Evolutionary conservation across 2,113 vertebrate species (phyloP), one percentile per base, ranked within the genome.

Genomic region (Cichladusa arquata): DNA sequence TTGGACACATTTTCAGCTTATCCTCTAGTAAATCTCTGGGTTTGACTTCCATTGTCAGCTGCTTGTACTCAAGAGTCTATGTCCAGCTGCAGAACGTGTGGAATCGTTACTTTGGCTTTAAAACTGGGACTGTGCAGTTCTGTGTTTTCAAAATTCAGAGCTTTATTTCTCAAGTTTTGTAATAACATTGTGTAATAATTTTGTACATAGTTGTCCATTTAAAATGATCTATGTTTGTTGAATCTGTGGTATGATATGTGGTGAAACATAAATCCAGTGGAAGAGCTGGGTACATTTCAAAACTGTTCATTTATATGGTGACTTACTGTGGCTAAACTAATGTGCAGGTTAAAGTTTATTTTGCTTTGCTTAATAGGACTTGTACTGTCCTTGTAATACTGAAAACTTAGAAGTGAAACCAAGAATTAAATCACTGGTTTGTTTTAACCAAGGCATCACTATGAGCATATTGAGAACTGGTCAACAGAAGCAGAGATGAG

Each of bases 161-260:
- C 88, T 90, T 83, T 95, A 82, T 92, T 88, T 90, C 86, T 91
- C 38, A 25, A 81, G 88, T 95, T 97, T 96, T 97, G 74, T 97
- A 96, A 89, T 91, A 95, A 95, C 69, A 47, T 33, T 96, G 91
- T 96, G 93, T 81, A 67, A 92, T 94, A 87, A 74, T 92, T 90
- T 85, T 97, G 95, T 97, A 96, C 60, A 97, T 93, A 96, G 84
- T 62, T 95, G 79, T 84, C 81, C 25, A 36, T 87, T 94, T 74
- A 64, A 90, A 96, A 86, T 79, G 12, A 88, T 93, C 45, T 58
- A 23, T 92, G 64, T 81, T 92, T 94, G 51, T 86, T 92, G 88
- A 96, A 74, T 86, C 70, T 85, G 5, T 67, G 61, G 54, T 89
- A 80, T 94, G 80, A 71, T 87, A 77, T 45, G 47, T 90, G 78